Base-by-base conservation (phyloP, 2,888 invertebrate genomes). In the Tholera decimalis region DNA sequence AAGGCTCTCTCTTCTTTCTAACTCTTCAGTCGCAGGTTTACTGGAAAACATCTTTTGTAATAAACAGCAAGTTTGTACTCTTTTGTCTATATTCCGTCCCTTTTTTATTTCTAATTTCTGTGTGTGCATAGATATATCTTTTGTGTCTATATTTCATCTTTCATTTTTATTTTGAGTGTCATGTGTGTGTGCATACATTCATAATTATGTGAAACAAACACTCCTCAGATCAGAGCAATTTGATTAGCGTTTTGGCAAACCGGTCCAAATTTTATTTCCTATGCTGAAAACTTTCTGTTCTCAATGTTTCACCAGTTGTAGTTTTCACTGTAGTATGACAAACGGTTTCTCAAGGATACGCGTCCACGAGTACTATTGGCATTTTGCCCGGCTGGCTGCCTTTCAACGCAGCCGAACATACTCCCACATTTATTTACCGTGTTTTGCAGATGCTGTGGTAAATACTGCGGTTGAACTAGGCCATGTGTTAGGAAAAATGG, bases 271-370 rank as follows among this genome's bases (percentile, higher is more conserved):
- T 26, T 46, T 46, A 46, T 11, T 26, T 26, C 4, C 11, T 5
- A 20, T 20, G 20, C 9, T 41, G 11, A 13, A 33, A 33, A 33
- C 33, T 33, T 4, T 11, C 33, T 13, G 33, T 33, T 33, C 15
- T 11, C 41, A 11, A 18, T 39, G 39, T 39, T 39, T 39, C 9
- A 39, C 3, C 9, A 39, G 18, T 20, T 35, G n/a, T n/a, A 56
- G 30, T 11, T 35, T 26, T 15, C 20, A 55, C 13, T 30, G 20
- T 59, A 50, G 35, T 35, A 46, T 20, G 24, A 71, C 54, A 61
- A 50, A 41, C 22, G 59, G 24, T 22, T 62, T 41, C 63, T 62
- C 72, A 75, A 78, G 79, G 73, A 68, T 79, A 57, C 43, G 15
- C 30, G 22, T 41, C 33, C 44, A 53, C 22, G 57, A 22, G 35